phyloP scores from a whole-genome alignment of 2,797 vertebrate species.

The Lutjanus campechanus region DNA sequence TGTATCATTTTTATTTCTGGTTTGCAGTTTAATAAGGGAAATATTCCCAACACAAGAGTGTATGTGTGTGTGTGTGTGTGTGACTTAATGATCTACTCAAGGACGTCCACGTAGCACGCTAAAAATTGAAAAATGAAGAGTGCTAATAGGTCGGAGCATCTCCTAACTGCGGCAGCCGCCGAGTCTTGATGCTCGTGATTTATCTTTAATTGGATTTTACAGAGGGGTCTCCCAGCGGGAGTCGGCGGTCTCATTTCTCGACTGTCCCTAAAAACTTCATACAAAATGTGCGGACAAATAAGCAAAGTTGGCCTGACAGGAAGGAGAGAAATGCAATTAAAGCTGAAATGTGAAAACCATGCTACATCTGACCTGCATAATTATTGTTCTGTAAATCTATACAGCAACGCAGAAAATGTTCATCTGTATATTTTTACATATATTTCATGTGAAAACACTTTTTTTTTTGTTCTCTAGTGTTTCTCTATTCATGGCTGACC shows the following conservation, averaged over 20 bases:
- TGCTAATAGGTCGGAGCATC: constrained; percentile 48
- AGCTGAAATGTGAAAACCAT: constrained; percentile 27
- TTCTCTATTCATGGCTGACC: constrained; percentile 36
- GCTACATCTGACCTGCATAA: constrained; percentile 17
- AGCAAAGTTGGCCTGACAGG: constrained; percentile 18
- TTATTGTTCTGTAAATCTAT: constrained; percentile 29
- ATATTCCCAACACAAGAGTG: neutral
- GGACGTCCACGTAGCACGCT: constrained; percentile 30
- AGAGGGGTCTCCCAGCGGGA: constrained; percentile 45
- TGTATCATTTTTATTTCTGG: constrained; percentile 4
- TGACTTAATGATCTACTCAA: constrained; percentile 48
- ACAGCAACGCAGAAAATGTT: constrained; percentile 16
- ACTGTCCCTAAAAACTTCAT: constrained; percentile 35
- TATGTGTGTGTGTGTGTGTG: constrained; percentile 3
- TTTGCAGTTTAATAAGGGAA: constrained; percentile 27
- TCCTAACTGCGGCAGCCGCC: constrained; percentile 29
- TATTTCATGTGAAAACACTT: constrained; percentile 30
- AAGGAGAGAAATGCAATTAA: constrained; percentile 10
- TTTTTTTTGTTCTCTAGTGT: constrained; percentile 11
- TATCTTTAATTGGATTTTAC: constrained; percentile 69
- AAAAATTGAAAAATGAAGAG: constrained; percentile 56
- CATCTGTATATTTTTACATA: constrained; percentile 40
- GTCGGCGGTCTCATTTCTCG: constrained; percentile 29
- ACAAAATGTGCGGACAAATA: constrained; percentile 47
- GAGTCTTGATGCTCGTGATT: constrained; percentile 51